Evolutionary conservation across 23 tunicate genomes (phyloP).

Genomic region (Aplidium turbinatum): DNA sequence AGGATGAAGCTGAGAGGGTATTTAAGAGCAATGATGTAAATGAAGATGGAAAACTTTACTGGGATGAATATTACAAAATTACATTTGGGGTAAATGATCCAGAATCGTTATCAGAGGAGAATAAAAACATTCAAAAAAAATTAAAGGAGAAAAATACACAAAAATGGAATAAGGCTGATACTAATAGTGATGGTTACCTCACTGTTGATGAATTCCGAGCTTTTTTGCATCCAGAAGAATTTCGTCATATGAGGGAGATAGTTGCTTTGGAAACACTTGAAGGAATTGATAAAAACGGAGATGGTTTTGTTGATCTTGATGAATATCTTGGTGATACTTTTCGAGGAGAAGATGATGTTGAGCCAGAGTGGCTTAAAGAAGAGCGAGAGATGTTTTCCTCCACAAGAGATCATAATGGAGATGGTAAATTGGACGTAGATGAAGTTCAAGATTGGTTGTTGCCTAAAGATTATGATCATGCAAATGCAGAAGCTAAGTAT

Average conservation of each 20-base stretch:
- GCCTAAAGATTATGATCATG: slow-evolving; percentile 83
- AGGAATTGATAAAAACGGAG: slow-evolving; percentile 85
- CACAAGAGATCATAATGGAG: slow-evolving; percentile 63
- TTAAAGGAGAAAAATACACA: slow-evolving; percentile 64
- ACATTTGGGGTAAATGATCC: slow-evolving; percentile 83
- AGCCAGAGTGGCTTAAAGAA: slow-evolving; percentile 91
- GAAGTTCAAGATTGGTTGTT: slow-evolving; percentile 92
- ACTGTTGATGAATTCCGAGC: slow-evolving; percentile 74
- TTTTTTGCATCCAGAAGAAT: slow-evolving; percentile 95
- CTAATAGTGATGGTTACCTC: slow-evolving; percentile 30
- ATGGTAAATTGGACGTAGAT: slow-evolving; percentile 71
- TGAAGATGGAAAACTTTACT: slow-evolving; percentile 72
- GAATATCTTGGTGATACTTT: slow-evolving; percentile 86
- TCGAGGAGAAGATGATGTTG: slow-evolving; percentile 61
- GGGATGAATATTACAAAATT: slow-evolving; percentile 86
- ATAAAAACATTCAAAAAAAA: slow-evolving; percentile 49
- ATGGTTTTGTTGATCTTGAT: slow-evolving; percentile 70
- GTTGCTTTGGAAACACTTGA: slow-evolving; percentile 81
- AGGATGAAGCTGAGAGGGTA: slow-evolving; percentile 75
- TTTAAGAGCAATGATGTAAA: slow-evolving; percentile 60
- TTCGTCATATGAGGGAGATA: slow-evolving; percentile 85
- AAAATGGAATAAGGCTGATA: slow-evolving; percentile 69
- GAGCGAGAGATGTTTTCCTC: slow-evolving; percentile 72
- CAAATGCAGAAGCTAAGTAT: slow-evolving; percentile 83
- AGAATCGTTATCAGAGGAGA: slow-evolving; percentile 1